A percentile compares a stretch with the other conserved stretches of the same genome.
Evolutionary conservation across 2,888 invertebrate species (phyloP).

Genomic region (Drymonia ruficornis): DNA sequence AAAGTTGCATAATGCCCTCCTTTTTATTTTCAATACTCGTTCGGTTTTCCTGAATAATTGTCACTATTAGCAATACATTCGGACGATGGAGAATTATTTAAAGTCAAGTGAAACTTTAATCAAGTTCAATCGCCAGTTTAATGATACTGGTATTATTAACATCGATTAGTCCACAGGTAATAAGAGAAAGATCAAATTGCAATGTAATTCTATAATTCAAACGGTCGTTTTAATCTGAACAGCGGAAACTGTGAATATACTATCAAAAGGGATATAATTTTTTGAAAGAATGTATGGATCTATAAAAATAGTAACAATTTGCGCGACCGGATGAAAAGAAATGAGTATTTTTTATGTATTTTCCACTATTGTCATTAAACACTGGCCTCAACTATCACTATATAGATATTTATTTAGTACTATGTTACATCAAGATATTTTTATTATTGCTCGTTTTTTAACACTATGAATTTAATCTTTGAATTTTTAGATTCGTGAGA

Average conservation of each 20-base stretch:
- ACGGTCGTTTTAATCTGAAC: conserved; percentile 16
- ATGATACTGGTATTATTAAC: background rate
- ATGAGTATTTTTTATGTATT: conserved; percentile 27
- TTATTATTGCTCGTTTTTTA: conserved; percentile 46
- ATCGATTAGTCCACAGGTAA: background rate
- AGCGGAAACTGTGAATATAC: conserved; percentile 16
- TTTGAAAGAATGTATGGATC: conserved; percentile 23
- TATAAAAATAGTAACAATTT: conserved; percentile 15
- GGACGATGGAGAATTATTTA: background rate
- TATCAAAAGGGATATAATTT: conserved; percentile 14
- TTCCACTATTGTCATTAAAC: conserved; percentile 60
- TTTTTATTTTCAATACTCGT: conserved; percentile 39
- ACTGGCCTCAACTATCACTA: conserved; percentile 75
- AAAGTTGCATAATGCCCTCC: conserved; percentile 49
- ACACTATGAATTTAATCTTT: conserved; percentile 33
- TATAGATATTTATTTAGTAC: conserved; percentile 40
- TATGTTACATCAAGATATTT: conserved; percentile 43
- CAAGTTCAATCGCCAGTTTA: background rate
- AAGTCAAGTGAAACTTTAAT: background rate
- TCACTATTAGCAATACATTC: background rate
- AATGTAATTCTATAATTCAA: conserved; percentile 20
- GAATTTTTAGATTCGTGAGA: conserved; percentile 26
- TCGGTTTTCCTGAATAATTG: conserved; percentile 13
- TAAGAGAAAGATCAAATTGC: conserved; percentile 11
- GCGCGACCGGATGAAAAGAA: conserved; percentile 32